These are phyloP conservation scores for Scomber scombrus DNA, from an alignment of 2,113 vertebrate species.

Conservation along the genomic window DNA sequence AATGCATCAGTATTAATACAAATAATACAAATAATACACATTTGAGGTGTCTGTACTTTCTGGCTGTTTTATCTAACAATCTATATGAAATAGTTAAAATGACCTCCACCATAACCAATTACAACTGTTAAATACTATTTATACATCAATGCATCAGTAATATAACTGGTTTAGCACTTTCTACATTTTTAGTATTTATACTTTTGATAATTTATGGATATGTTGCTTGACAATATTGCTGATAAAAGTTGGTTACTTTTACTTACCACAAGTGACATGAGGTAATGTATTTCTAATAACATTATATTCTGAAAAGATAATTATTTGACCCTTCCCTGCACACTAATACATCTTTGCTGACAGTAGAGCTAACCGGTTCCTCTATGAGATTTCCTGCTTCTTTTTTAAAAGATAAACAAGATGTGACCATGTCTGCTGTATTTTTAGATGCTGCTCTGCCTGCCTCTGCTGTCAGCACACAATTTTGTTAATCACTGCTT, in stretches of 20 bases:
- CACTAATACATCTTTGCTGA: not conserved
- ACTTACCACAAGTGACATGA: too few relatives aligned
- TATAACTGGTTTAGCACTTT: not conserved
- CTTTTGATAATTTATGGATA: not conserved
- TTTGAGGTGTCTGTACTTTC: too few relatives aligned
- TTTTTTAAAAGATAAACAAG: slow-evolving; percentile 19
- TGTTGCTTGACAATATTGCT: too few relatives aligned
- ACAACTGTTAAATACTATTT: not conserved
- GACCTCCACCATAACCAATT: not conserved
- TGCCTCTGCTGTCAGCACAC: slow-evolving; percentile 27
- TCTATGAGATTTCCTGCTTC: slow-evolving; percentile 12
- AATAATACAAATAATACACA: too few relatives aligned
- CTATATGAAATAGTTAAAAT: too few relatives aligned
- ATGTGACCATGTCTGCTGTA: not conserved
- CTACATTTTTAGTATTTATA: not conserved
- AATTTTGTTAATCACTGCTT: slow-evolving; percentile 49
- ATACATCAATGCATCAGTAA: not conserved
- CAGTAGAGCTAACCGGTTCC: not conserved
- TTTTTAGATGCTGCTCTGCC: slow-evolving; percentile 38
- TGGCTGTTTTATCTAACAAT: too few relatives aligned
- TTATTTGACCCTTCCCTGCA: not conserved
- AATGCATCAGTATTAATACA: too few relatives aligned
- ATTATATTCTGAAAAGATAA: not conserved
- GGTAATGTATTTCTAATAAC: not conserved
- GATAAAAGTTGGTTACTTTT: too few relatives aligned